These are phyloP conservation scores for Creontiades dilutus DNA, from an alignment of 2,888 invertebrate species.

Conservation along the genomic window DNA sequence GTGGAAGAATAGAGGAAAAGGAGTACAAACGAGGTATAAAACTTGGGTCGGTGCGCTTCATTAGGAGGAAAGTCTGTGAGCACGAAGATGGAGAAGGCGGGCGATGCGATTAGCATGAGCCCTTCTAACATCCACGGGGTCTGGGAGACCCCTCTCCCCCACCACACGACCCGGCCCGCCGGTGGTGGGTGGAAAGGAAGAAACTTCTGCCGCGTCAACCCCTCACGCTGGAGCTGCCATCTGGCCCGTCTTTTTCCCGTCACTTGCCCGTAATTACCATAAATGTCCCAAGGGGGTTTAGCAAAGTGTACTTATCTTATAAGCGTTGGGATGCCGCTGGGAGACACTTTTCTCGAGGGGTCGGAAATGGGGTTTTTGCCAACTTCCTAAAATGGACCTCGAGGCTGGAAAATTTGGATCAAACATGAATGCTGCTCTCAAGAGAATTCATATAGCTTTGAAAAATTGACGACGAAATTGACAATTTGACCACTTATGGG, in stretches of 20 bases:
- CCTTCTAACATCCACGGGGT: neutral
- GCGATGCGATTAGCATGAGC: constrained; percentile 39
- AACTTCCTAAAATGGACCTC: neutral
- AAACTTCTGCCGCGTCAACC: constrained; percentile 15
- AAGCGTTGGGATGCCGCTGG: neutral
- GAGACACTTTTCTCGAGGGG: constrained; percentile 6
- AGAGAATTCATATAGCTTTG: neutral
- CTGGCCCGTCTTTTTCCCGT: constrained; percentile 27
- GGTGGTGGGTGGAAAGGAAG: neutral
- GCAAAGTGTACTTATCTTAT: constrained; percentile 36
- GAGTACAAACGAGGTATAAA: constrained; percentile 32
- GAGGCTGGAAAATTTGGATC: neutral
- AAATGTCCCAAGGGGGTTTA: constrained; percentile 40
- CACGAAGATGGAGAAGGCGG: neutral
- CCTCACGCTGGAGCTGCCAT: neutral
- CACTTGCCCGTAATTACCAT: constrained; percentile 42
- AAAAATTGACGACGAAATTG: neutral
- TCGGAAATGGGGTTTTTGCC: neutral
- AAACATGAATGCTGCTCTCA: neutral
- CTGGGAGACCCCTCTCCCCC: neutral
- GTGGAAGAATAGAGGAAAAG: constrained; percentile 12
- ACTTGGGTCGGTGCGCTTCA: constrained; percentile 34
- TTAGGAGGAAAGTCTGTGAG: neutral
- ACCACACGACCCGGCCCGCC: neutral
- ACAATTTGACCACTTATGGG: neutral